A percentile compares a stretch with the other conserved stretches of the same genome.
These are phyloP conservation scores for Babyrousa celebensis DNA, from an alignment of 2,797 vertebrate genomes.

Conservation along the genomic window DNA sequence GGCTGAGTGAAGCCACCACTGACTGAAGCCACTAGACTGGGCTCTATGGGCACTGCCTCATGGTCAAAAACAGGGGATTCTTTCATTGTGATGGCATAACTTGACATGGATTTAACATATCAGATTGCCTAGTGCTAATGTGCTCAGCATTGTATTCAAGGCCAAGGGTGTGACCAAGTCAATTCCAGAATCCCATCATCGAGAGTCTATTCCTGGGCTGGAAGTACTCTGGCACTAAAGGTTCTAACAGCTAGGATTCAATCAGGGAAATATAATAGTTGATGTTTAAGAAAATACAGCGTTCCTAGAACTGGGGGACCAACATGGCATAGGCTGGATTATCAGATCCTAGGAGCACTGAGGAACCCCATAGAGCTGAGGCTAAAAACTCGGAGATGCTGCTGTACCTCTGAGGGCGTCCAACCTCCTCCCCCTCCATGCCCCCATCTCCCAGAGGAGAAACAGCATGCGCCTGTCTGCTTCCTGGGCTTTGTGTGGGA, in stretches of 20 bases:
- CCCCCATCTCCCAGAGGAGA: rapidly evolving
- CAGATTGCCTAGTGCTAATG: rapidly evolving
- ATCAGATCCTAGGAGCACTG: rapidly evolving
- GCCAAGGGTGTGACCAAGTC: not conserved
- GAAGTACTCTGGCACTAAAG: not conserved
- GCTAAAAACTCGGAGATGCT: rapidly evolving
- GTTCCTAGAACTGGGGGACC: too few species aligned
- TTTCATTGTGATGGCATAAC: rapidly evolving
- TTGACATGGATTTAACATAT: rapidly evolving
- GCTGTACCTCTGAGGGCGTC: rapidly evolving
- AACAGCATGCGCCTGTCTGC: too few species aligned
- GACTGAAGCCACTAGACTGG: rapidly evolving
- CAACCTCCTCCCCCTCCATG: rapidly evolving
- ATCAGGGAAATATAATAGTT: rapidly evolving
- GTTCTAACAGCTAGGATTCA: not conserved
- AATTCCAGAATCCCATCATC: not conserved
- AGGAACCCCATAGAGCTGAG: not conserved
- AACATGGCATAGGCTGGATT: not conserved
- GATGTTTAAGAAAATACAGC: too few species aligned
- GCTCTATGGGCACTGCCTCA: rapidly evolving
- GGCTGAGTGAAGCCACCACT: too few species aligned
- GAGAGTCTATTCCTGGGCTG: not conserved
- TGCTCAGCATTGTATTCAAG: not conserved
- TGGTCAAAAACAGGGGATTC: rapidly evolving
- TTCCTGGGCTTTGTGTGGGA: rapidly evolving